Evolutionary conservation across 2,113 vertebrate species (phyloP).

Genomic region (Budorcas taxicolor): DNA sequence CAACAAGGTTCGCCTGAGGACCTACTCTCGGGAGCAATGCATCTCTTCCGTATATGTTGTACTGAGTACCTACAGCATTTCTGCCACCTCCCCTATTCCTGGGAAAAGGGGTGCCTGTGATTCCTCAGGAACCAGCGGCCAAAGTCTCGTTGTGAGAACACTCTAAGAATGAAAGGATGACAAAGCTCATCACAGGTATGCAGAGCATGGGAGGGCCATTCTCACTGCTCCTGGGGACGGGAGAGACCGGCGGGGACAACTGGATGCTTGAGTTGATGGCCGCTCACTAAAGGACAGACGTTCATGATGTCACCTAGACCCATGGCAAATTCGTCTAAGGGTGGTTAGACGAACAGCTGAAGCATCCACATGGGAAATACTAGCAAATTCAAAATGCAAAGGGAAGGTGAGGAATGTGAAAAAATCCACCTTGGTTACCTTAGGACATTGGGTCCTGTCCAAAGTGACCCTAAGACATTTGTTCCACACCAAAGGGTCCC

Average conservation of each 20-base stretch:
- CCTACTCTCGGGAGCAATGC: no score
- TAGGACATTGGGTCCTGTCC: not conserved
- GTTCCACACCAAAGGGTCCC: not conserved
- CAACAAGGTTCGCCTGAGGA: not conserved
- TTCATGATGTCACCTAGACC: not conserved
- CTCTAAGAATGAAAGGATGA: not conserved
- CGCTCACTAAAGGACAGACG: accelerated
- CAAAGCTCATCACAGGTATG: accelerated
- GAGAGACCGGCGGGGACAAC: accelerated
- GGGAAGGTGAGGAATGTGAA: not conserved
- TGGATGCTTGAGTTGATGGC: accelerated
- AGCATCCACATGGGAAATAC: accelerated
- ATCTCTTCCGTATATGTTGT: accelerated
- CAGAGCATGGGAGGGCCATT: accelerated
- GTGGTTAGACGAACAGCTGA: no score
- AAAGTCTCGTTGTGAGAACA: not conserved
- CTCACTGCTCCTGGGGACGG: accelerated
- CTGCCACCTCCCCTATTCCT: accelerated
- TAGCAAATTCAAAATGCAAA: not conserved
- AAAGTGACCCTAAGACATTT: not conserved
- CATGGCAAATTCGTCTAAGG: not conserved
- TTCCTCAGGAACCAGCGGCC: no score
- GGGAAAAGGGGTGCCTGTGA: no score
- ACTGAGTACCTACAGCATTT: no score
- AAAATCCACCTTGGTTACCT: not conserved